These are phyloP conservation scores for Selene dorsalis DNA, from an alignment of 2,797 vertebrate genomes.

Conservation along the genomic window DNA sequence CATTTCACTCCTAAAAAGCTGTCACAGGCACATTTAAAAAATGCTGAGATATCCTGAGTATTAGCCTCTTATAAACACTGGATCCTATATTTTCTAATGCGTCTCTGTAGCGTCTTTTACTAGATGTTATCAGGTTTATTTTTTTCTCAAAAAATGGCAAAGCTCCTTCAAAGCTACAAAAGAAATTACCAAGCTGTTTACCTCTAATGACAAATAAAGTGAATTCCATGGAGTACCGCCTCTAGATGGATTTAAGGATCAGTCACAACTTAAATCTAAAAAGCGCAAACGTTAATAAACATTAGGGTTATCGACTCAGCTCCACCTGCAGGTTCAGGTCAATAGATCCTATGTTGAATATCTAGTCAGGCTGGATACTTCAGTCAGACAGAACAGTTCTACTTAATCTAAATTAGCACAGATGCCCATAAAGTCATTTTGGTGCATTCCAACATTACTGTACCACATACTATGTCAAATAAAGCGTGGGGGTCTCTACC, in stretches of 20 bases:
- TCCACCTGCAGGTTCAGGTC: background rate
- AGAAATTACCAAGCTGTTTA: background rate
- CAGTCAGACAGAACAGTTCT: background rate
- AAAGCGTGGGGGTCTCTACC: background rate
- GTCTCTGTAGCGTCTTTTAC: background rate
- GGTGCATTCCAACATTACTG: background rate
- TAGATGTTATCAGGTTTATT: background rate
- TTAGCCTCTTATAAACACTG: background rate
- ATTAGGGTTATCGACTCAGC: background rate
- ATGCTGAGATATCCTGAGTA: background rate
- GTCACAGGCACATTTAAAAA: background rate
- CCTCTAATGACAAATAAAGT: background rate
- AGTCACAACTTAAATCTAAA: background rate
- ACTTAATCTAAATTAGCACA: background rate
- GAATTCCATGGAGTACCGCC: too few relatives aligned
- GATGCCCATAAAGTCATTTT: background rate
- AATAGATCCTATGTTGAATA: background rate
- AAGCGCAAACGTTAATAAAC: background rate
- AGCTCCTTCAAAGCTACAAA: constrained; percentile 2
- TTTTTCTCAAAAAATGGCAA: background rate
- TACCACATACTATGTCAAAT: background rate
- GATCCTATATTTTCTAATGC: background rate
- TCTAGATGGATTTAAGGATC: background rate
- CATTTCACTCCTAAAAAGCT: background rate
- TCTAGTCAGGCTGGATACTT: background rate